Evolutionary conservation across 2,888 invertebrate species (phyloP).

Genomic region (Caenorhabditis afra): DNA sequence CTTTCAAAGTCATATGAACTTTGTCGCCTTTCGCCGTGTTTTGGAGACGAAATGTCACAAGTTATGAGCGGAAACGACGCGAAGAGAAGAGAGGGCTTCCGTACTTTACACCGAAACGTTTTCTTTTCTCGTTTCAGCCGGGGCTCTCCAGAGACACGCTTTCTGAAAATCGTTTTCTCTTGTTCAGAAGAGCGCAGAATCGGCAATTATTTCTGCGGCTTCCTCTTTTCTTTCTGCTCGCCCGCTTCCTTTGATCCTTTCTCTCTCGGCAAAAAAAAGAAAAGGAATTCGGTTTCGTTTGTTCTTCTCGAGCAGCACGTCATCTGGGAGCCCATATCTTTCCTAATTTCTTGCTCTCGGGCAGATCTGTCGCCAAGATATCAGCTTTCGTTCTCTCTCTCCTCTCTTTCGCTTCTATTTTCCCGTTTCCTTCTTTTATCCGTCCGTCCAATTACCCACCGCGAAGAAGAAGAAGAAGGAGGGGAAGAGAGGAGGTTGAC

Average conservation of each 20-base stretch:
- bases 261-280: background rate
- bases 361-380: conserved; percentile 43
- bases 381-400: conserved; percentile 33
- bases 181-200: background rate
- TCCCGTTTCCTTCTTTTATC: no score
- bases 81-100: background rate
- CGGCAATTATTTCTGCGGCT: background rate
- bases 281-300: conserved; percentile 4
- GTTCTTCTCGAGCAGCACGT: background rate
- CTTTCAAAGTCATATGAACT: conserved; percentile 14
- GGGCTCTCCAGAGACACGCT: background rate
- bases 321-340: conserved; percentile 16
- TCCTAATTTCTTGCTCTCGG: conserved; percentile 27
- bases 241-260: background rate
- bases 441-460: conserved; percentile 44
- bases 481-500: conserved; percentile 1
- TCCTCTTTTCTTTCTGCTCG: background rate
- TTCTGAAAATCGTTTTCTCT: conserved; percentile 8
- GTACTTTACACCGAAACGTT: background rate
- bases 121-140: background rate
- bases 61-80: background rate
- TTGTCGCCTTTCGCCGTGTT: conserved; percentile 5
- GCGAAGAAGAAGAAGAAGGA: no score
- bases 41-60: background rate
- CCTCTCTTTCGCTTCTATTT: conserved; percentile 2